Conservation (phyloP, 1,140 invertebrate species). For the Dryas iulia region DNA sequence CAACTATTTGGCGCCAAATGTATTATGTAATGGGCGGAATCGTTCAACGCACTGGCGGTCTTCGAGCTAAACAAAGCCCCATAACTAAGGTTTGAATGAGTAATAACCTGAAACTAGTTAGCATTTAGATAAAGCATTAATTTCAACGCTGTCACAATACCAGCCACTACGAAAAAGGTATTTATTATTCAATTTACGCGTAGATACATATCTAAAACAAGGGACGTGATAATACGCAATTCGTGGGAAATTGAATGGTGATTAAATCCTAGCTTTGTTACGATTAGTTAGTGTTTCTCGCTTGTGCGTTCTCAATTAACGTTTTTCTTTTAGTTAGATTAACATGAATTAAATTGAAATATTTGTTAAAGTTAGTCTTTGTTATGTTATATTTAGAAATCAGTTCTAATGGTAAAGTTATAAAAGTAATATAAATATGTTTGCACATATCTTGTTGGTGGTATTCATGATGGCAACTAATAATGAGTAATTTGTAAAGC, state of each 20-base stretch:
- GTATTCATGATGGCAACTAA: too few relatives aligned
- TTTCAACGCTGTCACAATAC: conserved; percentile 38
- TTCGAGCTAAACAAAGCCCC: conserved; percentile 32
- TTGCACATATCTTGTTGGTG: too few relatives aligned
- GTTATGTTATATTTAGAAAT: too few relatives aligned
- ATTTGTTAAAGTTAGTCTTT: background rate
- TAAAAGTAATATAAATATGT: too few relatives aligned
- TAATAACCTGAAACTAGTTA: conserved; percentile 40
- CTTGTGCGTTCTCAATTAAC: background rate
- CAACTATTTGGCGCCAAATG: conserved; percentile 20
- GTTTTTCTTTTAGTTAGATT: background rate
- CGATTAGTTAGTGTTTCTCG: background rate
- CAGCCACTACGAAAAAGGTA: conserved; percentile 36
- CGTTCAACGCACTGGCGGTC: conserved; percentile 17
- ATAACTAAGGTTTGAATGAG: conserved; percentile 37
- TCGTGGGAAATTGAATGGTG: conserved; percentile 26
- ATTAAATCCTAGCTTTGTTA: conserved; percentile 10
- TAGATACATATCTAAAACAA: conserved; percentile 36
- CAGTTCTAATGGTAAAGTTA: too few relatives aligned
- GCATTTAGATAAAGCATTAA: conserved; percentile 43
- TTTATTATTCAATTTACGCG: conserved; percentile 42
- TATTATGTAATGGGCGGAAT: conserved; percentile 23
- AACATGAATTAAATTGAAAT: background rate
- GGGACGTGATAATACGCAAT: conserved; percentile 14
- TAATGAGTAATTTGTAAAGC: too few relatives aligned